Evolutionary conservation across 2,888 invertebrate species (phyloP).

Genomic region (Pheosia gnoma): DNA sequence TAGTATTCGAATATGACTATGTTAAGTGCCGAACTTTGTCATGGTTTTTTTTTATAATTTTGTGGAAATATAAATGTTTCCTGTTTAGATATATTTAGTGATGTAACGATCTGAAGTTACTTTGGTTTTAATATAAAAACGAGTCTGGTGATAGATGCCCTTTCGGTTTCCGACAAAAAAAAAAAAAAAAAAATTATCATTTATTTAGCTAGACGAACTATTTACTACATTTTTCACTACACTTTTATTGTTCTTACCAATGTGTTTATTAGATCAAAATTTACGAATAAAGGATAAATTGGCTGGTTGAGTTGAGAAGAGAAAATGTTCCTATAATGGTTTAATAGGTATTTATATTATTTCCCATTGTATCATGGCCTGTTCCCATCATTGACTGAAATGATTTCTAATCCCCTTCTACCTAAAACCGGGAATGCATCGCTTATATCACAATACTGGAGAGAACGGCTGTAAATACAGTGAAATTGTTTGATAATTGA

Average conservation of each 20-base stretch:
- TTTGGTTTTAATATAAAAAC: no score
- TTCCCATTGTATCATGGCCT: slow-evolving; percentile 76
- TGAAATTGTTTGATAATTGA: slow-evolving; percentile 16
- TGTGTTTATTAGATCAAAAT: slow-evolving; percentile 61
- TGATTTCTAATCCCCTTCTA: slow-evolving; percentile 52
- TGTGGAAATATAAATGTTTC: no score
- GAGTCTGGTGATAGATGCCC: neutral
- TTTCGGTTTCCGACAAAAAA: slow-evolving; percentile 2
- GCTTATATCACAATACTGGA: slow-evolving; percentile 57
- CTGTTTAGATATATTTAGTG: no score
- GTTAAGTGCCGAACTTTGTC: no score
- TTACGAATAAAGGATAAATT: slow-evolving; percentile 56
- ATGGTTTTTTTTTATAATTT: no score
- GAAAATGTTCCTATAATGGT: slow-evolving; percentile 53
- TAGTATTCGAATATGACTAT: no score
- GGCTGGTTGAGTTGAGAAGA: slow-evolving; percentile 52
- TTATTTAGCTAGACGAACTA: slow-evolving; percentile 8
- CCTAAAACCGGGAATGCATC: slow-evolving; percentile 66
- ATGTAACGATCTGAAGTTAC: no score
- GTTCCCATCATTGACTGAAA: slow-evolving; percentile 69
- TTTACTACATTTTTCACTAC: slow-evolving; percentile 15
- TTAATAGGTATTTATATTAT: slow-evolving; percentile 72
- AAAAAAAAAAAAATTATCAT: slow-evolving; percentile 13
- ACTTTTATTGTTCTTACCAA: slow-evolving; percentile 35
- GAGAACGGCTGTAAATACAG: slow-evolving; percentile 12